Percentiles rank a stretch among this genome's conserved stretches.
phyloP scores from a whole-genome alignment of 2,113 vertebrate genomes.

The Baryphthengus martii region DNA sequence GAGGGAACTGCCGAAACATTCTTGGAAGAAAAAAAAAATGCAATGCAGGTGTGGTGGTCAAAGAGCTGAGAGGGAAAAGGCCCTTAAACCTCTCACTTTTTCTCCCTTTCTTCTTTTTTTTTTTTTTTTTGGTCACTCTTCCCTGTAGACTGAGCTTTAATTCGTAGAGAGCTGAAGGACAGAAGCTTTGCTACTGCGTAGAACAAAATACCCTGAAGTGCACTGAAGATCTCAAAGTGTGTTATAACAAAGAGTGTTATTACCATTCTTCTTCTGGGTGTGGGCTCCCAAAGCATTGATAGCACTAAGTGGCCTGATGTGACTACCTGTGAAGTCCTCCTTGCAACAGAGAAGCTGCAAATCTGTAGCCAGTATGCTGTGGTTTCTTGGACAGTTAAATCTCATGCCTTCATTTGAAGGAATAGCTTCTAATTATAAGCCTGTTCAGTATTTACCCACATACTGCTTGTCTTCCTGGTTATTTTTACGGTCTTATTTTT shows the following conservation, averaged over 20 bases:
- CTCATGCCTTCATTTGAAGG: neutral
- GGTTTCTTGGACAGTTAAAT: neutral
- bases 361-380: neutral
- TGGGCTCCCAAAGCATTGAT: neutral
- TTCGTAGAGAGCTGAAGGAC: neutral
- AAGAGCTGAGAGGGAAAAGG: neutral
- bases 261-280: neutral
- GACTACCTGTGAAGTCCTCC: neutral
- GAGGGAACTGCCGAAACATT: neutral
- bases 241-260: neutral
- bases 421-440: neutral
- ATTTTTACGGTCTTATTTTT: neutral
- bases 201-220: neutral
- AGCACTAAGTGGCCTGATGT: neutral
- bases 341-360: neutral
- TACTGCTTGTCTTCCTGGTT: neutral
- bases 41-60: neutral
- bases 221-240: neutral
- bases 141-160: neutral
- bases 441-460: neutral
- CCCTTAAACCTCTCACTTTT: neutral
- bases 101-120: neutral
- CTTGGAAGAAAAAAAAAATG: neutral
- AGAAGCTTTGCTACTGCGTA: neutral
- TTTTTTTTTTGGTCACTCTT: neutral